A percentile compares a stretch with the other conserved stretches of the same genome.
These are phyloP conservation scores for Pedicia rivosa DNA, from an alignment of 2,888 invertebrate genomes.

Conservation along the genomic window DNA sequence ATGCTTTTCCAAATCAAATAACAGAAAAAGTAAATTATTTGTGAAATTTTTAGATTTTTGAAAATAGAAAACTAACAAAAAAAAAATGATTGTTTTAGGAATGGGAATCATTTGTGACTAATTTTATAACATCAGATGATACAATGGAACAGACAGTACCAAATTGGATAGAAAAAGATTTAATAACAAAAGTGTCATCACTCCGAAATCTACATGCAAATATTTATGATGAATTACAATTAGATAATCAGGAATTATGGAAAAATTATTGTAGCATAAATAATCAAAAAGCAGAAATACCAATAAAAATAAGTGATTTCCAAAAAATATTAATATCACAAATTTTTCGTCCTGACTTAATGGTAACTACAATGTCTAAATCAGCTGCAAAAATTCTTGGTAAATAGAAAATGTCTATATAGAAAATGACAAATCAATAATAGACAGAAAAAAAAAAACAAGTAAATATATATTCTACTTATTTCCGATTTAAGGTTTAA, in stretches of 20 bases:
- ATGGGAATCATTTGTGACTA: slow-evolving; percentile 29
- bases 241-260: slow-evolving; percentile 26
- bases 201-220: slow-evolving; percentile 21
- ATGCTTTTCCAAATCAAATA: slow-evolving; percentile 44
- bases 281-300: slow-evolving; percentile 38
- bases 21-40: slow-evolving; percentile 33
- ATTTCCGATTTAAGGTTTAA: not conserved
- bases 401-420: slow-evolving; percentile 21
- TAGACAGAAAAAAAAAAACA: not conserved
- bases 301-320: slow-evolving; percentile 49
- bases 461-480: not conserved
- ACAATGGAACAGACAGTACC: slow-evolving; percentile 14
- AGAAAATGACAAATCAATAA: too few relatives aligned
- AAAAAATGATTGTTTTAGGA: slow-evolving; percentile 12
- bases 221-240: slow-evolving; percentile 19
- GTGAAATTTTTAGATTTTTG: too few relatives aligned
- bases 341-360: slow-evolving; percentile 65
- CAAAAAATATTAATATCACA: slow-evolving; percentile 68
- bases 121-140: slow-evolving; percentile 24
- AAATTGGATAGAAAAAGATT: slow-evolving; percentile 24
- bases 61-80: too few relatives aligned
- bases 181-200: slow-evolving; percentile 21
- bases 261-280: slow-evolving; percentile 17
- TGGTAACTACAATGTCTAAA: slow-evolving; percentile 57
- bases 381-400: slow-evolving; percentile 54